A percentile compares a stretch with the other conserved stretches of the same genome.
Conservation (phyloP, 1,140 invertebrate genomes). For the Hylaeus volcanicus region DNA sequence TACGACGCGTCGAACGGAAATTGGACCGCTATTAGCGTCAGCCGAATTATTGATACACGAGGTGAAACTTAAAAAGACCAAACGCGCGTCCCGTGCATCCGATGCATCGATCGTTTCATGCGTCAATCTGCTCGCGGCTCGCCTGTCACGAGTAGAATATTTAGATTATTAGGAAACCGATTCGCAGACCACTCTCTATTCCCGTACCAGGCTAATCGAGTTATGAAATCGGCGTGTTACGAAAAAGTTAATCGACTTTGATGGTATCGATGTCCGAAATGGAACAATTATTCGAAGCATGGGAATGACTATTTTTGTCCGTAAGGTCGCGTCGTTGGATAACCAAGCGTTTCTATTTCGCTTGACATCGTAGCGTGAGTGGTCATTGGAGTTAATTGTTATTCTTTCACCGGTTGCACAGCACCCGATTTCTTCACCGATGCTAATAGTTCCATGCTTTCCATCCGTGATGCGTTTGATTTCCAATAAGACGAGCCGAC, state of each 20-base stretch:
- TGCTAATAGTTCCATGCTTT: no score
- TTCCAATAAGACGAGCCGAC: no score
- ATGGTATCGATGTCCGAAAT: not conserved
- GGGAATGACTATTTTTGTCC: no score
- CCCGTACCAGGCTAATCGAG: not conserved
- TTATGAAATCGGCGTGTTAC: conserved; percentile 1
- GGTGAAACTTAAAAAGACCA: not conserved
- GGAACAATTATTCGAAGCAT: no score
- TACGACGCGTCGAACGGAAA: not conserved
- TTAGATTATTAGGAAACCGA: not conserved
- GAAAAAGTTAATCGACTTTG: not conserved
- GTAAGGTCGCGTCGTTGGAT: no score
- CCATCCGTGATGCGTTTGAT: no score
- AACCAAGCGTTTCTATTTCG: no score
- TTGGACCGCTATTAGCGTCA: conserved; percentile 12
- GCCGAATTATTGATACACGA: not conserved
- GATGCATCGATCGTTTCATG: no score
- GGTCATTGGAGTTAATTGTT: no score
- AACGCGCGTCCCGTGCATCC: not conserved
- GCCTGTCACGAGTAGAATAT: not conserved
- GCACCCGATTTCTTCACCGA: no score
- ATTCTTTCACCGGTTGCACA: no score
- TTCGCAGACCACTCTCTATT: not conserved
- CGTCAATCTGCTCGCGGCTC: not conserved
- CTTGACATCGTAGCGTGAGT: no score